Conservation (phyloP, 2,113 vertebrate species). For the Cisticola juncidis region DNA sequence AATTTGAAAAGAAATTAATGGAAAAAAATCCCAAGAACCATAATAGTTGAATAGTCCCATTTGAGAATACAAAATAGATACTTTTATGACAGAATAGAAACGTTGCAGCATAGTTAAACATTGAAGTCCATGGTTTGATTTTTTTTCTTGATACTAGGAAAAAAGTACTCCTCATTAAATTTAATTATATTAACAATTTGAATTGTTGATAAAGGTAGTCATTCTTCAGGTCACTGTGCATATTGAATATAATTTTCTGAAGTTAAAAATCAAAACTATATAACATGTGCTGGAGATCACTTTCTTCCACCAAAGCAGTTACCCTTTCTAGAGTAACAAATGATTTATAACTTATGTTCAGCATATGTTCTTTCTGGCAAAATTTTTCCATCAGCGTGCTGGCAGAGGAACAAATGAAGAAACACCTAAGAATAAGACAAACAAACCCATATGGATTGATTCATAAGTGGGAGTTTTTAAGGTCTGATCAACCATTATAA, state of each 20-base stretch:
- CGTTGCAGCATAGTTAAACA: not conserved
- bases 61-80: not conserved
- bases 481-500: not conserved
- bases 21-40: not conserved
- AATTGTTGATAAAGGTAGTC: not conserved
- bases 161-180: not conserved
- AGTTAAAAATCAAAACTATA: not conserved
- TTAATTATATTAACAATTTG: not conserved
- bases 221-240: not conserved
- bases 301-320: not conserved
- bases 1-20: not conserved
- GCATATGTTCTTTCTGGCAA: not conserved
- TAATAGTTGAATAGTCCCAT: not conserved
- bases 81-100: not conserved
- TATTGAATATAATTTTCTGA: not conserved
- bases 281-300: not conserved
- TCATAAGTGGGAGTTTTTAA: not conserved
- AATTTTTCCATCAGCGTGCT: not conserved
- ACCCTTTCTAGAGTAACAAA: not conserved
- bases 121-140: not conserved
- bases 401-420: not conserved
- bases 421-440: not conserved
- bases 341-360: not conserved
- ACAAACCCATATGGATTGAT: not conserved
- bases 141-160: not conserved